Base-by-base conservation (phyloP, 2,113 vertebrate genomes). In the Pollimyrus isidori region DNA sequence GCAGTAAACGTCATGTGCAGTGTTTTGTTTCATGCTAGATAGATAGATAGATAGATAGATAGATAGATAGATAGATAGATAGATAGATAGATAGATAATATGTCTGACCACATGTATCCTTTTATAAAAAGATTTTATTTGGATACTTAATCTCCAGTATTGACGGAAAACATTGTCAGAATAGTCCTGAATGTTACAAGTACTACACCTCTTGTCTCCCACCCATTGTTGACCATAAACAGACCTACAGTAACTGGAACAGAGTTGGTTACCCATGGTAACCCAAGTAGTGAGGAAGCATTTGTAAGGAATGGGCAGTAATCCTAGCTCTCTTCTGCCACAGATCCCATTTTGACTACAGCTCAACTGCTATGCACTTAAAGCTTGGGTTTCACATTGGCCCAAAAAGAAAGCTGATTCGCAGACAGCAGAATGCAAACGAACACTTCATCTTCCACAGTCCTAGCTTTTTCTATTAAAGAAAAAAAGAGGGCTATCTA, bases 181-280 rank as follows among this genome's bases (percentile, higher is more conserved):
- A 86, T 49, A 86, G 26, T 45, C 4, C 39, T 23, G 23, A 52
- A 39, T 53, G 87, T 62, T 92, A 88, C 83, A 91, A 89, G 92
- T 17, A 53, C 19, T 91, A 26, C 30, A 85, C 86, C 23, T 91
- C 88, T 83, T 50, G 4, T 45, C 50, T 53, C 49, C 42, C 86
- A 39, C 73, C 30, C 52, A 21, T 65, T 83, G 4, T 58, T 42
- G n/a, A 86, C 87, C 90, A 90, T 89, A 91, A 90, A 88, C 45
- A 69, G 30, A 39, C 86, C 21, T 85, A n/a, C n/a, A n/a, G n/a
- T n/a, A 90, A 88, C 89, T 46, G 89, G 90, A 90, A 90, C n/a
- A 19, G 80, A 46, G 3, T 30, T 80, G 73, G 93, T 95, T 91
- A 90, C 93, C 94, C 88, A 13, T 9, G 53, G 94, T 89, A 94